phyloP scores from a whole-genome alignment of 2,113 vertebrate genomes.

The Mohoua ochrocephala region DNA sequence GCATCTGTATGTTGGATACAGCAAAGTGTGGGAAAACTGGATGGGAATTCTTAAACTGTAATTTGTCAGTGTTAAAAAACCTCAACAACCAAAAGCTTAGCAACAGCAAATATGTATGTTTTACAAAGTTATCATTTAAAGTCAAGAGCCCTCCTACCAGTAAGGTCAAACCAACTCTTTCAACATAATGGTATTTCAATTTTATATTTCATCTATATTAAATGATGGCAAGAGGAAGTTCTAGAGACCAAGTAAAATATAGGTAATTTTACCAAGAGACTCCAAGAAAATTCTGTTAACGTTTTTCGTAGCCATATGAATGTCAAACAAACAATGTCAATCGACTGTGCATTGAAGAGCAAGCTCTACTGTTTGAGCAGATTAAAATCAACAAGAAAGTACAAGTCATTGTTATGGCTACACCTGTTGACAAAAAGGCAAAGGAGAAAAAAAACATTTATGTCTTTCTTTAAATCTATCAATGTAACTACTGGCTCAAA shows the following conservation, averaged over 20 bases:
- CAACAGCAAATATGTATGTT: background rate
- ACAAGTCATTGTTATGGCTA: background rate
- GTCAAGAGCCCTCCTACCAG: background rate
- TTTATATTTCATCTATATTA: background rate
- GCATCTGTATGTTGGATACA: background rate
- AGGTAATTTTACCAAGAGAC: background rate
- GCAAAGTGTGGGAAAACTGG: background rate
- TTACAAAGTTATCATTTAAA: background rate
- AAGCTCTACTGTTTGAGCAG: background rate
- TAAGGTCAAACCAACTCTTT: background rate
- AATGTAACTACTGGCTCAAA: background rate
- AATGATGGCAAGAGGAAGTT: background rate
- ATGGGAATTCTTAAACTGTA: background rate
- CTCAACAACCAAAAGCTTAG: background rate
- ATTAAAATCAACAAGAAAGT: background rate
- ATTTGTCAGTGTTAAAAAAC: background rate
- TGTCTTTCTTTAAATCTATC: background rate
- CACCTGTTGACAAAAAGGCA: background rate
- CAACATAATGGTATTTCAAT: background rate
- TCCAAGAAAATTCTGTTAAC: background rate
- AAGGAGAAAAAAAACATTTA: background rate
- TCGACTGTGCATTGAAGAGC: background rate
- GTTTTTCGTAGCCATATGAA: background rate
- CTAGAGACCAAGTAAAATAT: background rate
- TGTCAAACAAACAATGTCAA: background rate